phyloP scores from a whole-genome alignment of 1,140 invertebrate species.

The Tetragnatha versicolor region DNA sequence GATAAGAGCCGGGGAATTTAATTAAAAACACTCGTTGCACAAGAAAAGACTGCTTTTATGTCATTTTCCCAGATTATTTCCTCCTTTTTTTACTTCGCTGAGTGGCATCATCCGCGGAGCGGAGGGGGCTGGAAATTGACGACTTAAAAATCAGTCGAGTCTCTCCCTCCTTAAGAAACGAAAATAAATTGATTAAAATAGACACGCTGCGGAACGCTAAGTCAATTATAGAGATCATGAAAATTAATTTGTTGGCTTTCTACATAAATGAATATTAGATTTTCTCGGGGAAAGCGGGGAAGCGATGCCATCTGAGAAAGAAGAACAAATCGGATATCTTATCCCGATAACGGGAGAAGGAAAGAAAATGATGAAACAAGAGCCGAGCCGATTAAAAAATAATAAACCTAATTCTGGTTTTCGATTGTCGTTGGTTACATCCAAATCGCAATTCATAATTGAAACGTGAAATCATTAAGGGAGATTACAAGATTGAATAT shows the following conservation, averaged over 20 bases:
- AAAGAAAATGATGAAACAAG: slow-evolving; percentile 6
- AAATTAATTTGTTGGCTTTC: slow-evolving; percentile 44
- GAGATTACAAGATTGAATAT: slow-evolving; percentile 48
- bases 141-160: background rate
- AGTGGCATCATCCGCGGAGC: background rate
- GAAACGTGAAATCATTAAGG: slow-evolving; percentile 46
- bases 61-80: background rate
- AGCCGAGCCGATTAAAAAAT: slow-evolving; percentile 30
- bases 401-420: slow-evolving; percentile 18
- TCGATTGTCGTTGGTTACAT: background rate
- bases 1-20: slow-evolving; percentile 15
- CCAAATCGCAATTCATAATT: slow-evolving; percentile 43
- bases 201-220: background rate
- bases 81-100: background rate
- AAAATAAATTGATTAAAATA: slow-evolving; percentile 41
- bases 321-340: background rate
- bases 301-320: background rate
- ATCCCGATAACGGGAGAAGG: background rate
- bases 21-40: slow-evolving; percentile 31
- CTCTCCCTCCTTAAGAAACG: background rate
- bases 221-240: slow-evolving; percentile 39
- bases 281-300: background rate
- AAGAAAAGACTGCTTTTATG: slow-evolving; percentile 16
- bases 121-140: background rate
- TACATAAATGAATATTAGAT: slow-evolving; percentile 47